Evolutionary conservation across 2,797 vertebrate genomes (phyloP).

Genomic region (Telmatherina bonti): DNA sequence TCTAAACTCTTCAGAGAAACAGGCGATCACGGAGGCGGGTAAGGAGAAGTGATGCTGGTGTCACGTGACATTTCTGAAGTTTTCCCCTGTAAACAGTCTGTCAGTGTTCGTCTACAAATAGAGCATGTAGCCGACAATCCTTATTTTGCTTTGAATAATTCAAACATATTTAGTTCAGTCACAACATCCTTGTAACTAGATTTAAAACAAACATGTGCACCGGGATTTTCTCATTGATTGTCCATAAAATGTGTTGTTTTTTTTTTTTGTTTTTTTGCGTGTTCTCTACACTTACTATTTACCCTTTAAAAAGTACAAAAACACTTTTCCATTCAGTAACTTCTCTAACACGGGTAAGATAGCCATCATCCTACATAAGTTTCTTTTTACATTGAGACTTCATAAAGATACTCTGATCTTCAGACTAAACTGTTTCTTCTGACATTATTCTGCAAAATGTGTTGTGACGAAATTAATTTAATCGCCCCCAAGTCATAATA

Average conservation of each 20-base stretch:
- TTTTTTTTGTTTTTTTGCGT: no score
- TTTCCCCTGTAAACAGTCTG: no score
- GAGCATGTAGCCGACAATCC: no score
- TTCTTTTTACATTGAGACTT: not conserved
- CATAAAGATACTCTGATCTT: not conserved
- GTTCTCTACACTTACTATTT: no score
- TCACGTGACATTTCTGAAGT: slow-evolving; percentile 17
- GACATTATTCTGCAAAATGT: not conserved
- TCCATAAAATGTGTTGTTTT: no score
- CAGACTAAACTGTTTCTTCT: no score
- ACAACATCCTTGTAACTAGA: no score
- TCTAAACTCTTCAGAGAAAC: not conserved
- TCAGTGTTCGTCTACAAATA: no score
- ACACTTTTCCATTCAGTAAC: not conserved
- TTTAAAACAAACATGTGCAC: not conserved
- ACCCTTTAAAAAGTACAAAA: not conserved
- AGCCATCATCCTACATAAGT: not conserved
- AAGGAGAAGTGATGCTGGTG: slow-evolving; percentile 13
- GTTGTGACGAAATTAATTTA: not conserved
- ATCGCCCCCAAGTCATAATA: not conserved
- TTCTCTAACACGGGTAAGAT: no score
- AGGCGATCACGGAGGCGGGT: not conserved
- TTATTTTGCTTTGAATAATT: no score
- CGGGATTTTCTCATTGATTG: not conserved
- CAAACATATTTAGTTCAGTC: no score